Evolutionary conservation across 1,140 invertebrate species (phyloP).

Genomic region (Tetramorium simillimum): DNA sequence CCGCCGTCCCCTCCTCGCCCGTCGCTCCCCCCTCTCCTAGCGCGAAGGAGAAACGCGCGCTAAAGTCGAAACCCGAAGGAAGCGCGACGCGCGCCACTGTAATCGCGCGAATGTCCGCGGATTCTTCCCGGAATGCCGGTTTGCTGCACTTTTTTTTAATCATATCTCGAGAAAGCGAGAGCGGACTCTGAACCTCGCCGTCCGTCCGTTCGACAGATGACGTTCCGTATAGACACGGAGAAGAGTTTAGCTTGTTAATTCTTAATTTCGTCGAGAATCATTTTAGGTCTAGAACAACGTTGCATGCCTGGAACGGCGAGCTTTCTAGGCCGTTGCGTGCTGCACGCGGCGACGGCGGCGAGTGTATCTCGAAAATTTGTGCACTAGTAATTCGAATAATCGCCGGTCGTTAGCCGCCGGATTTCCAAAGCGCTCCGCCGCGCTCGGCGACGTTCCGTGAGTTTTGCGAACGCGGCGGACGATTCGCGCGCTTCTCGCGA

Average conservation of each 20-base stretch:
- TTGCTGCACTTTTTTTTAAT: neutral
- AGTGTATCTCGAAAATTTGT: neutral
- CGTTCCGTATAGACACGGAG: neutral
- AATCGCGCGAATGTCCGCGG: neutral
- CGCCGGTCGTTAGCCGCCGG: neutral
- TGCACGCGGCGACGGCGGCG: neutral
- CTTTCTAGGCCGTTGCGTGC: slow-evolving; percentile 23
- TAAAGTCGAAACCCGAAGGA: slow-evolving; percentile 3
- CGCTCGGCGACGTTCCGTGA: neutral
- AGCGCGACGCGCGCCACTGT: neutral
- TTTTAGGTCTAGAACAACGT: neutral
- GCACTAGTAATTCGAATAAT: slow-evolving; percentile 43
- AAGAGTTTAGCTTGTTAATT: neutral
- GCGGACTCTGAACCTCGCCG: too few relatives aligned
- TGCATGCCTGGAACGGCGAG: neutral
- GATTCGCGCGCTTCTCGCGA: slow-evolving; percentile 29
- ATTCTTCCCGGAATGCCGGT: neutral
- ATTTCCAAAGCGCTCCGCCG: neutral
- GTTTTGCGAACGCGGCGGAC: neutral
- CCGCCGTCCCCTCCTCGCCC: neutral
- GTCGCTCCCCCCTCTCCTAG: neutral
- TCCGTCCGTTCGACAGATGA: too few relatives aligned
- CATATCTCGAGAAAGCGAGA: too few relatives aligned
- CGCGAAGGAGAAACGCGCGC: neutral
- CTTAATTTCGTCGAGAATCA: neutral